Evolutionary conservation across 2,888 invertebrate genomes (phyloP).

Genomic region (Chrysotoxum bicinctum): DNA sequence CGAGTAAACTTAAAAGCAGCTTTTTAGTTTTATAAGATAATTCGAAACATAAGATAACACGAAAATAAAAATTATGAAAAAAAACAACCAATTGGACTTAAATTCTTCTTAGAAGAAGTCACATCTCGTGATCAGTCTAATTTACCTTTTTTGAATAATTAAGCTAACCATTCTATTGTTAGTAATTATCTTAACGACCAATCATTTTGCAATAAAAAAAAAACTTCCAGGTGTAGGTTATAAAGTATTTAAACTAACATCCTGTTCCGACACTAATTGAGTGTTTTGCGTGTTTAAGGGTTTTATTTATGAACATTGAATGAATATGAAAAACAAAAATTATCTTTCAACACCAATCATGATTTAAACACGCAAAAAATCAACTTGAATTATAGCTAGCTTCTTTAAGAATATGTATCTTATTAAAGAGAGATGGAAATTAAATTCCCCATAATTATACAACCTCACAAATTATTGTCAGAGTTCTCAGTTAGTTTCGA

Average conservation of each 20-base stretch:
- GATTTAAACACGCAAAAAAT: slow-evolving; percentile 8
- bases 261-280: slow-evolving; percentile 3
- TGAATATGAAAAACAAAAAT: background rate
- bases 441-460: background rate
- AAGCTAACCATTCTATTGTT: background rate
- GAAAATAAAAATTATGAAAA: no score
- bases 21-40: no score
- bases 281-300: slow-evolving; percentile 8
- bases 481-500: no score
- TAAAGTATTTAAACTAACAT: slow-evolving; percentile 1
- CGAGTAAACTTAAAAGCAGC: no score
- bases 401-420: background rate
- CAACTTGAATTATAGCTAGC: background rate
- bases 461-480: background rate
- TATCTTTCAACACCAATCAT: background rate
- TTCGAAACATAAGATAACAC: no score
- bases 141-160: background rate
- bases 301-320: background rate
- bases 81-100: no score
- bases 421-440: background rate
- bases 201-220: background rate
- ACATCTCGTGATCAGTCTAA: no score
- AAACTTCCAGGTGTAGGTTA: background rate
- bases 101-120: no score
- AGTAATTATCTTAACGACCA: background rate